Conservation (phyloP, 2,888 invertebrate species). For the Drosophila austrosaltans region DNA sequence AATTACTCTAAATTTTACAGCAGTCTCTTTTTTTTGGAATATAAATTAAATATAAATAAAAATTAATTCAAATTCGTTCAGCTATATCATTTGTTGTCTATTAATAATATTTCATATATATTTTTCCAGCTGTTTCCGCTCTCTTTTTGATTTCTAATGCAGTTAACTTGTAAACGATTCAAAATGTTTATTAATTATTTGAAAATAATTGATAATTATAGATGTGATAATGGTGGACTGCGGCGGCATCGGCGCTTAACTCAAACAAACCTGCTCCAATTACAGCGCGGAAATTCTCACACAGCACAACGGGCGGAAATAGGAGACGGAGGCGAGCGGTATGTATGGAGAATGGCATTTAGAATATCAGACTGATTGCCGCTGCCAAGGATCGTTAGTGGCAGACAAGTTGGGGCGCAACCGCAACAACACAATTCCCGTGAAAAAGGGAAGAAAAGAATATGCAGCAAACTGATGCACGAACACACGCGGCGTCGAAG, state of each 20-base stretch:
- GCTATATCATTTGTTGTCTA: not conserved
- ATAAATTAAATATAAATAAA: not conserved
- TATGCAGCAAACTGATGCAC: conserved; percentile 14
- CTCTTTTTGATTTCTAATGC: conserved; percentile 25
- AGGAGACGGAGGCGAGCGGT: conserved; percentile 52
- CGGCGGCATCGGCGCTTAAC: conserved; percentile 52
- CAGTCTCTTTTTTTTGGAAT: too few relatives aligned
- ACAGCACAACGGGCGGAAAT: conserved; percentile 67
- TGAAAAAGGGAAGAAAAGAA: conserved; percentile 53
- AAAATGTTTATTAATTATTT: conserved; percentile 76
- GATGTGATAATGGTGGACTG: conserved; percentile 28
- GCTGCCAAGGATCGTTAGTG: conserved; percentile 79
- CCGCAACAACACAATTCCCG: conserved; percentile 80
- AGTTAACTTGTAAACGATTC: conserved; percentile 50
- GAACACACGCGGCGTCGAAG: conserved; percentile 75
- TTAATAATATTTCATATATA: conserved; percentile 2
- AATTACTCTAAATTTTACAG: not conserved
- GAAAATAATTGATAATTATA: conserved; percentile 69
- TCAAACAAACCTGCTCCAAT: conserved; percentile 61
- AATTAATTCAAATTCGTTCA: not conserved
- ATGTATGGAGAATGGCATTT: conserved; percentile 24
- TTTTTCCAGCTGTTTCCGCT: conserved; percentile 67
- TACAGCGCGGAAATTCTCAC: conserved; percentile 74
- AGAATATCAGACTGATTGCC: conserved; percentile 74
- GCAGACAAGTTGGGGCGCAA: conserved; percentile 82